These are phyloP conservation scores for Strigamia maritima DNA, from an alignment of 2,888 invertebrate species.

Conservation along the genomic window DNA sequence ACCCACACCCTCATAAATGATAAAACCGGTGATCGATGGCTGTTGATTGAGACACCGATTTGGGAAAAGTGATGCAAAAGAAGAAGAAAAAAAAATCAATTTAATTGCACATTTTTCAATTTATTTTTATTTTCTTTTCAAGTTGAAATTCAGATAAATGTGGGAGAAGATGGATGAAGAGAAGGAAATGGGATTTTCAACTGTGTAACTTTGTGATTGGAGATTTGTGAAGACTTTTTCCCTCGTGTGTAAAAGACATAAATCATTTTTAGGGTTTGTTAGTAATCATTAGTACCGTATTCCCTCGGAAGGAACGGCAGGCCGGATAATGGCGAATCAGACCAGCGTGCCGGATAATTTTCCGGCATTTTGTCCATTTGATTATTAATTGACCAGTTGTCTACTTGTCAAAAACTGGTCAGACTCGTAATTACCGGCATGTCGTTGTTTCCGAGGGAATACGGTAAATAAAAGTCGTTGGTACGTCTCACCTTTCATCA, in stretches of 20 bases:
- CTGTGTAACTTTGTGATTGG: not conserved
- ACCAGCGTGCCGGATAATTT: no score
- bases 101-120: not conserved
- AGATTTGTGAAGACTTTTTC: not conserved
- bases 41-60: not conserved
- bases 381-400: no score
- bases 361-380: no score
- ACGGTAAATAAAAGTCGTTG: not conserved
- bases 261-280: not conserved
- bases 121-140: not conserved
- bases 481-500: conserved; percentile 69
- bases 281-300: no score
- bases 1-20: not conserved
- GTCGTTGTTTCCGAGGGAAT: no score
- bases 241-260: not conserved
- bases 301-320: no score
- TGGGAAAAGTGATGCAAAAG: not conserved
- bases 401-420: no score
- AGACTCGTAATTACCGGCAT: no score
- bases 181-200: not conserved
- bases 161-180: not conserved
- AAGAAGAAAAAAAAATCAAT: not conserved
- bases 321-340: no score
- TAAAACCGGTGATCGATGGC: not conserved
- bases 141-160: no score